Percentiles rank a stretch among this genome's conserved stretches.
Conservation (phyloP, 2,113 vertebrate species). For the Campylomormyrus tamandua region DNA sequence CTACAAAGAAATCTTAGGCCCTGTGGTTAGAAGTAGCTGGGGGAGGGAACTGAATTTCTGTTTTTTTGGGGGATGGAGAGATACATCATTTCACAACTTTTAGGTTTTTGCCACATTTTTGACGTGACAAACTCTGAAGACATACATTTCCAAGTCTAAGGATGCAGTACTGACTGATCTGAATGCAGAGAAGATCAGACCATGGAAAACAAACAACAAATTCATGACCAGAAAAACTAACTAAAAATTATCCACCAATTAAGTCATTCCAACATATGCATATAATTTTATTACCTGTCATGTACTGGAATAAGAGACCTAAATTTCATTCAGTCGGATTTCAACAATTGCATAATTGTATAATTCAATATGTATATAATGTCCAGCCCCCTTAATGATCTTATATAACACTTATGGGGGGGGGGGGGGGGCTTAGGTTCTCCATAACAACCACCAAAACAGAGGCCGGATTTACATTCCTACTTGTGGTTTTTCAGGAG, state of each 20-base stretch:
- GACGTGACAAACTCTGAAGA: background rate
- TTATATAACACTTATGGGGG: background rate
- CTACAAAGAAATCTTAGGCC: background rate
- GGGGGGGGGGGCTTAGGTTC: background rate
- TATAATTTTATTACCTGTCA: background rate
- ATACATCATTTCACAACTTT: background rate
- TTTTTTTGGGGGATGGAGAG: background rate
- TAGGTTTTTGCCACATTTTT: background rate
- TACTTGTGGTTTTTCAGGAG: background rate
- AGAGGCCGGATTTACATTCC: background rate
- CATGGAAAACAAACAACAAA: background rate
- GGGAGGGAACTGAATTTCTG: background rate
- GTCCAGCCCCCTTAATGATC: background rate
- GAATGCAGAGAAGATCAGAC: background rate
- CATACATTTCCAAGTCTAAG: background rate
- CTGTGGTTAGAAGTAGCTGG: background rate
- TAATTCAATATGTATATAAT: background rate
- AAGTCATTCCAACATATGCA: background rate
- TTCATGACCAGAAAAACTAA: background rate
- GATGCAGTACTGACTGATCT: background rate
- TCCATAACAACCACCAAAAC: background rate
- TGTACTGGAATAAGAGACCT: background rate
- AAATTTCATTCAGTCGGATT: background rate
- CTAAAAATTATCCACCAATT: background rate
- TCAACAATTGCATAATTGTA: too few relatives aligned